Evolutionary conservation across 1,140 invertebrate genomes (phyloP).

Genomic region (Ericerus pela): DNA sequence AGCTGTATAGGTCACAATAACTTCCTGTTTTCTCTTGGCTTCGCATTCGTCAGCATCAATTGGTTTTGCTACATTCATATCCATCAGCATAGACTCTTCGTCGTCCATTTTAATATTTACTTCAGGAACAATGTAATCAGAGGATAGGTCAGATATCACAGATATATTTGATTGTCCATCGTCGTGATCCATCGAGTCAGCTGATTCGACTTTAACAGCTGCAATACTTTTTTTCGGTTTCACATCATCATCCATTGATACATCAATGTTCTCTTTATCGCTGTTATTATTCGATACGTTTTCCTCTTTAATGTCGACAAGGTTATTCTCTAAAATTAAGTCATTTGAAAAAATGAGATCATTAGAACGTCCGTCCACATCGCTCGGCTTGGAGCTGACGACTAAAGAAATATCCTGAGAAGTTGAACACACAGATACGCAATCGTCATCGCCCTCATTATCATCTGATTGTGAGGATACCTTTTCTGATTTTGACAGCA

Average conservation of each 20-base stretch:
- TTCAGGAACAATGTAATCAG: neutral
- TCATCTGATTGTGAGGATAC: constrained; percentile 5
- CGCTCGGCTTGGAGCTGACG: constrained; percentile 4
- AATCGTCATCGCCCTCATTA: neutral
- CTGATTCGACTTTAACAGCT: constrained; percentile 3
- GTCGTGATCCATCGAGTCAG: neutral
- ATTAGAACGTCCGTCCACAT: neutral
- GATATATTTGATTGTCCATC: constrained; percentile 3
- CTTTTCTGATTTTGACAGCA: constrained; percentile 2
- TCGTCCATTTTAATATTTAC: neutral
- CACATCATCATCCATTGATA: neutral
- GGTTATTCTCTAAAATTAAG: neutral
- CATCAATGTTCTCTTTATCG: constrained; percentile 12
- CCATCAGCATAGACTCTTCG: neutral
- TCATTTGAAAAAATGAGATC: neutral
- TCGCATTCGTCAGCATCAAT: neutral
- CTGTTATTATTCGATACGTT: constrained; percentile 26
- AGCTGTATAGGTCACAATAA: too few relatives aligned
- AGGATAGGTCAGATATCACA: neutral
- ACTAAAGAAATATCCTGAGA: constrained; percentile 13
- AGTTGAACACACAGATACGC: constrained; percentile 14
- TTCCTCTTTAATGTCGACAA: constrained; percentile 19
- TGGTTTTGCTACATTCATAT: neutral
- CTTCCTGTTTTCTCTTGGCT: too few relatives aligned
- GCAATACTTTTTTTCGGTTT: neutral